Conservation (phyloP, 2,797 vertebrate species). For the Xenops minutus region DNA sequence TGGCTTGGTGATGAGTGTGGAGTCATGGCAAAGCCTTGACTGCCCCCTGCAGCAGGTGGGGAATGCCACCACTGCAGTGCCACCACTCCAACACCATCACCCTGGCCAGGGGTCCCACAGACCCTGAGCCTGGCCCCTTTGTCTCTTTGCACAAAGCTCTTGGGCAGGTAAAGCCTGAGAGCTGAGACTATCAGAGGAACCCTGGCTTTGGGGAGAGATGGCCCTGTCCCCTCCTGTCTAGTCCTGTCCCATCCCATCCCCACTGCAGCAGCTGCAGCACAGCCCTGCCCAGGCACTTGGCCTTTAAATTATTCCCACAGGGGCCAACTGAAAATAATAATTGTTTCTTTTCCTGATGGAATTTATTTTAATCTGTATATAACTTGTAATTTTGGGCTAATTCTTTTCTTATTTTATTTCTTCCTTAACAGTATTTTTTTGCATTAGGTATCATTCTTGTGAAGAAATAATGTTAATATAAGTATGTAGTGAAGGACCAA, state of each 20-base stretch:
- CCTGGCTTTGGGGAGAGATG: not conserved
- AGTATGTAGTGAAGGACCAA: constrained; percentile 96
- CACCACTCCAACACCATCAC: not conserved
- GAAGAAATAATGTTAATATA: constrained; percentile 89
- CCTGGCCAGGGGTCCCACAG: not conserved
- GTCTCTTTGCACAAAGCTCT: not conserved
- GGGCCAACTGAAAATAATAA: constrained; percentile 70
- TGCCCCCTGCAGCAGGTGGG: not conserved
- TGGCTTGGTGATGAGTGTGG: accelerated
- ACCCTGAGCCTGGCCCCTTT: not conserved
- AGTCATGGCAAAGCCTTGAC: not conserved
- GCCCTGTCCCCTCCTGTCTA: not conserved
- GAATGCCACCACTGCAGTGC: not conserved
- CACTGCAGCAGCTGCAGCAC: not conserved
- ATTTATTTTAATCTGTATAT: constrained; percentile 82
- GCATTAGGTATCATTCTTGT: constrained; percentile 85
- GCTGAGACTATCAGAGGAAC: not conserved
- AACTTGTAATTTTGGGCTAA: constrained; percentile 84
- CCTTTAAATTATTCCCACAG: constrained; percentile 74
- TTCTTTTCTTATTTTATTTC: constrained; percentile 80
- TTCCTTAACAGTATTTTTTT: constrained; percentile 91
- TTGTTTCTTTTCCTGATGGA: constrained; percentile 65
- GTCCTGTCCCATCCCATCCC: not conserved
- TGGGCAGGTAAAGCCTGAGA: not conserved
- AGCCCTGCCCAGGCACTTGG: constrained; percentile 17